Percentiles rank a stretch among this genome's conserved stretches.
Evolutionary conservation across 2,888 invertebrate species (phyloP).

Genomic region (Hymenopus coronatus): DNA sequence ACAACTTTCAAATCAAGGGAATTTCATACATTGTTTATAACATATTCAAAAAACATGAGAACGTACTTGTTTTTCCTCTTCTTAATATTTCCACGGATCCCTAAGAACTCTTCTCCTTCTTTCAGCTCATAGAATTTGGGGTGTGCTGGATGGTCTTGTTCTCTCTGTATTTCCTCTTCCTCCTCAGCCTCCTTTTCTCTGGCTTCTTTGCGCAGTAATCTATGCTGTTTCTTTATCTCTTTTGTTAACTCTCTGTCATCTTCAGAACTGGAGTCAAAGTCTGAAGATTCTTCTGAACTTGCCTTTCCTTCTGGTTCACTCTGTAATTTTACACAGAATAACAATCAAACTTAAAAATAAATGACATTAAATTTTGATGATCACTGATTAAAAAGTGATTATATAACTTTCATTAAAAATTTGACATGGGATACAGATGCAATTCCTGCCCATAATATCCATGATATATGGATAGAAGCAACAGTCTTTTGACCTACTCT

Average conservation of each 20-base stretch:
- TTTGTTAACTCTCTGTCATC: slow-evolving; percentile 77
- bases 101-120: slow-evolving; percentile 59
- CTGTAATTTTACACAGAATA: slow-evolving; percentile 34
- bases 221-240: slow-evolving; percentile 75
- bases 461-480: too few species aligned
- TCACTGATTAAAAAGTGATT: slow-evolving; percentile 21
- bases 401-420: too few species aligned
- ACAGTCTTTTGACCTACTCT: too few species aligned
- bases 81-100: slow-evolving; percentile 44
- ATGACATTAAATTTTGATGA: not conserved
- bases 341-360: not conserved
- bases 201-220: slow-evolving; percentile 58
- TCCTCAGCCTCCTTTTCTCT: slow-evolving; percentile 45
- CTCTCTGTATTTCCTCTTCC: slow-evolving; percentile 30
- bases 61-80: slow-evolving; percentile 54
- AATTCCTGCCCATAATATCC: too few species aligned
- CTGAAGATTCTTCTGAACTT: slow-evolving; percentile 47
- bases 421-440: too few species aligned
- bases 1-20: too few species aligned
- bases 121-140: slow-evolving; percentile 62
- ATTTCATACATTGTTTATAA: too few species aligned
- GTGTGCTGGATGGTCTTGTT: slow-evolving; percentile 37
- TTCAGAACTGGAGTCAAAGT: slow-evolving; percentile 60
- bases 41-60: not conserved
- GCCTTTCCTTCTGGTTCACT: slow-evolving; percentile 48